Conservation (phyloP, 2,797 vertebrate species). For the Anomalospiza imberbis region DNA sequence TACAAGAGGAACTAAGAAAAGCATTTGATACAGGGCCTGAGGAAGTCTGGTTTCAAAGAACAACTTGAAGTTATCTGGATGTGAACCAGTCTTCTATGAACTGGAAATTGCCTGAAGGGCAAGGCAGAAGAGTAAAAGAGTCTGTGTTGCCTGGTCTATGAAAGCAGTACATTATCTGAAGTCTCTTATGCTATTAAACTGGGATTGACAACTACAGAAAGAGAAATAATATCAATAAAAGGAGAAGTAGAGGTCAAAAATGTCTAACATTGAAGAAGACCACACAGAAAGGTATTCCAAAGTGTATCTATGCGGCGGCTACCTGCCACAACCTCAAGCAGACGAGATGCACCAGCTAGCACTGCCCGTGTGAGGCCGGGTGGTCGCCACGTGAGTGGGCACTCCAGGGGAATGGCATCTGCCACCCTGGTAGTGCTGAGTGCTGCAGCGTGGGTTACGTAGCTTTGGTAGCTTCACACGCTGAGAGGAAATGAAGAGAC, state of each 20-base stretch:
- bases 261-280: neutral
- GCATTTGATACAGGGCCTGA: neutral
- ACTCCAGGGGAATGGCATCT: too few relatives aligned
- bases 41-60: neutral
- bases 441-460: too few relatives aligned
- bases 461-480: too few relatives aligned
- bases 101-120: neutral
- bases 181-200: neutral
- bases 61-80: neutral
- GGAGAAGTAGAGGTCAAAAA: neutral
- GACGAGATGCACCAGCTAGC: too few relatives aligned
- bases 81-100: neutral
- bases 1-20: neutral
- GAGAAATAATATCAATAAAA: neutral
- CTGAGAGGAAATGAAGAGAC: too few relatives aligned
- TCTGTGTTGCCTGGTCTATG: neutral
- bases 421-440: too few relatives aligned
- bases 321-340: too few relatives aligned
- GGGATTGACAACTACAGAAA: neutral
- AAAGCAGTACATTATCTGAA: neutral
- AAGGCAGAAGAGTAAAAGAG: neutral
- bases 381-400: too few relatives aligned
- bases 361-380: too few relatives aligned
- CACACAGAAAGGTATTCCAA: neutral
- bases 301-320: too few relatives aligned